Evolutionary conservation across 2,113 vertebrate species (phyloP).

Genomic region (Cynopterus brachyotis): DNA sequence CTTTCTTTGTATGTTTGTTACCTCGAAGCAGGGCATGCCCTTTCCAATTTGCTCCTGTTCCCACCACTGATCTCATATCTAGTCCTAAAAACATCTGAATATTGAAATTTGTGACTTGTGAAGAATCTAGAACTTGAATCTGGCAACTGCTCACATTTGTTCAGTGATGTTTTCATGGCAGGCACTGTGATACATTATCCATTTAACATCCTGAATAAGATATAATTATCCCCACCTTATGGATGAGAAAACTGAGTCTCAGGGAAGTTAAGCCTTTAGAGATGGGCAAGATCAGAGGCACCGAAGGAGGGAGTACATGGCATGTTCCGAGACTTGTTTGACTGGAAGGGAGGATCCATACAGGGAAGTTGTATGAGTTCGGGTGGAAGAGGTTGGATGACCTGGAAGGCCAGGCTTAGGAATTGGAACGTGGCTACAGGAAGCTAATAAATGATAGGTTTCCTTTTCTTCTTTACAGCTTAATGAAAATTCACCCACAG

Average conservation of each 20-base stretch:
- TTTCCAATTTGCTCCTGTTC: neutral
- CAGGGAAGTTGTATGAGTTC: neutral
- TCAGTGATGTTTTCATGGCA: neutral
- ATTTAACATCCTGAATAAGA: neutral
- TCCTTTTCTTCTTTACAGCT: constrained; percentile 40
- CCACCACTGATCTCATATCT: neutral
- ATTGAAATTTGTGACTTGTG: neutral
- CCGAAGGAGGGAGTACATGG: neutral
- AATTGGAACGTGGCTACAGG: neutral
- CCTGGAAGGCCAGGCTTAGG: neutral
- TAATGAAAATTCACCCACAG: constrained; percentile 19
- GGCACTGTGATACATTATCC: neutral
- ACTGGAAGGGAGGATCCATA: neutral
- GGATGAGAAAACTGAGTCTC: neutral
- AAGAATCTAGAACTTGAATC: neutral
- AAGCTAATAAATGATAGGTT: constrained; percentile 60
- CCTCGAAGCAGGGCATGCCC: neutral
- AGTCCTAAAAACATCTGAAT: neutral
- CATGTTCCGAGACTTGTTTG: neutral
- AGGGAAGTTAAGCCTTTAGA: neutral
- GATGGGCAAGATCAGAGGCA: neutral
- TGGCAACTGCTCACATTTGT: neutral
- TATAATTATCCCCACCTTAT: neutral
- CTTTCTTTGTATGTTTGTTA: neutral
- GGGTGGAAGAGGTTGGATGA: neutral